These are phyloP conservation scores for Peromyscus maniculatus DNA, from an alignment of 2,113 vertebrate species.

Conservation along the genomic window DNA sequence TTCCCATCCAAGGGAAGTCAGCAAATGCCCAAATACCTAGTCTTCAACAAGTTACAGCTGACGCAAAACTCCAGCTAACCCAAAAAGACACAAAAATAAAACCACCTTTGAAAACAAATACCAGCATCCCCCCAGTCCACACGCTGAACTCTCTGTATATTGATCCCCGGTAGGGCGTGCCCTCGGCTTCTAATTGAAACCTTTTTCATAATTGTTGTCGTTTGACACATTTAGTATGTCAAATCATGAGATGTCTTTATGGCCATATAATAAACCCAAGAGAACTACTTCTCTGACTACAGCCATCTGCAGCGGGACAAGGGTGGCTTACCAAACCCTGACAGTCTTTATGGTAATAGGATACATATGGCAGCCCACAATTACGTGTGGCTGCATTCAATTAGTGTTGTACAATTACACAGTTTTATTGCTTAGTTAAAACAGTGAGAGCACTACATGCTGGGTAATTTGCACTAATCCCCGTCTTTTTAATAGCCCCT, in stretches of 20 bases:
- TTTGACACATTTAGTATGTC: slow-evolving; percentile 89
- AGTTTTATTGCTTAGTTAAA: slow-evolving; percentile 91
- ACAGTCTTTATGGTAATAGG: slow-evolving; percentile 88
- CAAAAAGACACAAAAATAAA: slow-evolving; percentile 26
- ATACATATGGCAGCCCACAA: slow-evolving; percentile 88
- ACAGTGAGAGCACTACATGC: slow-evolving; percentile 87
- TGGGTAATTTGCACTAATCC: slow-evolving; percentile 89
- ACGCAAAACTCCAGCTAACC: background rate
- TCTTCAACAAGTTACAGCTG: slow-evolving; percentile 26
- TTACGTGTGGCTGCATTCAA: slow-evolving; percentile 89
- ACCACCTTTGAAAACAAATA: background rate
- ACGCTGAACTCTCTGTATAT: slow-evolving; percentile 37
- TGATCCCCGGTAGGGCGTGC: slow-evolving; percentile 59
- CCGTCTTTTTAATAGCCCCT: slow-evolving; percentile 87
- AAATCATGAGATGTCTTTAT: slow-evolving; percentile 88
- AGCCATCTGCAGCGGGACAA: slow-evolving; percentile 89
- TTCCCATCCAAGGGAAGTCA: slow-evolving; percentile 56
- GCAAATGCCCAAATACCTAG: background rate
- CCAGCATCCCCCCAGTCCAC: slow-evolving; percentile 49
- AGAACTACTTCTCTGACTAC: slow-evolving; percentile 88
- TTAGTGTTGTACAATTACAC: slow-evolving; percentile 90
- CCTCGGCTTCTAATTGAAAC: slow-evolving; percentile 84
- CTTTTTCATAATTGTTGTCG: slow-evolving; percentile 88
- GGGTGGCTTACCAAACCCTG: slow-evolving; percentile 87
- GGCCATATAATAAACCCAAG: slow-evolving; percentile 88